Conservation (phyloP, 2,888 invertebrate genomes). For the Boloria selene region DNA sequence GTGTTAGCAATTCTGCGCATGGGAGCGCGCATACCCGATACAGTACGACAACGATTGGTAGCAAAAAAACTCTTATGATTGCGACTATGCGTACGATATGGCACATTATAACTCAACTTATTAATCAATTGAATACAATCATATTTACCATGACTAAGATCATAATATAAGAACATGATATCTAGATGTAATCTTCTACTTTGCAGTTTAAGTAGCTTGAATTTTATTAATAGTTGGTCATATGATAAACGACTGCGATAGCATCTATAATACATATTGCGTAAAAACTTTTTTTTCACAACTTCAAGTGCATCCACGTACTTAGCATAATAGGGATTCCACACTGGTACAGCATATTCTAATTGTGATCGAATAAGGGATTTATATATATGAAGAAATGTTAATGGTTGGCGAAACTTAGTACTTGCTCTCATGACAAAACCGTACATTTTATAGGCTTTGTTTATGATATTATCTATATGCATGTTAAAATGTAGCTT, state of each 20-base stretch:
- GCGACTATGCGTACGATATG: too few relatives aligned
- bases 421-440: not conserved
- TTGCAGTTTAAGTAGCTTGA: not conserved
- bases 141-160: not conserved
- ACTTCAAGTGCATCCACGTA: constrained; percentile 10
- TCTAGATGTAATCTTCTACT: not conserved
- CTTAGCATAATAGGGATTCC: constrained; percentile 18
- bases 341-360: constrained; percentile 1
- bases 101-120: too few relatives aligned
- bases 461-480: constrained; percentile 14
- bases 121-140: too few relatives aligned
- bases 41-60: too few relatives aligned
- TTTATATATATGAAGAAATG: constrained; percentile 4
- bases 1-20: too few relatives aligned
- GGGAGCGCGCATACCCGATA: too few relatives aligned
- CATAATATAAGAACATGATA: not conserved
- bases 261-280: not conserved
- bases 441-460: constrained; percentile 14
- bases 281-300: not conserved
- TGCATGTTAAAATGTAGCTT: constrained; percentile 1
- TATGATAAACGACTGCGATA: too few relatives aligned
- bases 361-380: constrained; percentile 2
- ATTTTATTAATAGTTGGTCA: not conserved
- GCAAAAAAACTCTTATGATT: too few relatives aligned
- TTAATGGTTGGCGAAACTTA: too few relatives aligned